Evolutionary conservation across 2,888 invertebrate genomes (phyloP).

Genomic region (Nebria brevicollis): DNA sequence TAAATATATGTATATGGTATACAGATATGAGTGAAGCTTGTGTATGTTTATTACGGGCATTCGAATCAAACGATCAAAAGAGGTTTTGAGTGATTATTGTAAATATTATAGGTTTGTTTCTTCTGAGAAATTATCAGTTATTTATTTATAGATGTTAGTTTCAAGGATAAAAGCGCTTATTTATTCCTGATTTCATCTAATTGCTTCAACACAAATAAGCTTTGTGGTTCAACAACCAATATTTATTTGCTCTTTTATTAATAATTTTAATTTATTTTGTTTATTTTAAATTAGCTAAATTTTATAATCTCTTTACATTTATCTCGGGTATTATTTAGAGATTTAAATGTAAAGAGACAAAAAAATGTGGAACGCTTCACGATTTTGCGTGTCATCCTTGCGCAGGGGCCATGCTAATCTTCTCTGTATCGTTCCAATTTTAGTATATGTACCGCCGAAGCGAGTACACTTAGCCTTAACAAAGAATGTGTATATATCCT

Average conservation of each 20-base stretch:
- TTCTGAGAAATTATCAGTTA: background rate
- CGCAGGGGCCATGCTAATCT: constrained; percentile 93
- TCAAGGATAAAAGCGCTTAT: too few relatives aligned
- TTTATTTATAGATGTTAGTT: background rate
- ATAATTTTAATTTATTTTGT: too few relatives aligned
- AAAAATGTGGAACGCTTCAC: constrained; percentile 87
- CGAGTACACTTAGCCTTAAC: constrained; percentile 66
- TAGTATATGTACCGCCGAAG: constrained; percentile 85
- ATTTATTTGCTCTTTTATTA: too few relatives aligned
- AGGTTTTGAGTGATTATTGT: constrained; percentile 5
- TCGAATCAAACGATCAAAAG: constrained; percentile 7
- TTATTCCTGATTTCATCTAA: too few relatives aligned
- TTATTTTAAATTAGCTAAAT: too few relatives aligned
- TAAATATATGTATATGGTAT: background rate
- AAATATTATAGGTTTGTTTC: background rate
- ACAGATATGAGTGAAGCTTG: background rate
- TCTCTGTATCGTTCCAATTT: constrained; percentile 94
- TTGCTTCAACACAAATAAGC: too few relatives aligned
- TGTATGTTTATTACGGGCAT: constrained; percentile 10
- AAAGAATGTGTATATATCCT: background rate
- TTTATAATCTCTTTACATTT: too few relatives aligned
- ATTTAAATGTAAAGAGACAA: constrained; percentile 50
- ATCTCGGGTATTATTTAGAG: background rate
- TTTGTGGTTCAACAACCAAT: too few relatives aligned
- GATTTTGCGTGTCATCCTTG: constrained; percentile 94